Conservation (phyloP, 1,140 invertebrate species). For the Rhynchophorus ferrugineus region DNA sequence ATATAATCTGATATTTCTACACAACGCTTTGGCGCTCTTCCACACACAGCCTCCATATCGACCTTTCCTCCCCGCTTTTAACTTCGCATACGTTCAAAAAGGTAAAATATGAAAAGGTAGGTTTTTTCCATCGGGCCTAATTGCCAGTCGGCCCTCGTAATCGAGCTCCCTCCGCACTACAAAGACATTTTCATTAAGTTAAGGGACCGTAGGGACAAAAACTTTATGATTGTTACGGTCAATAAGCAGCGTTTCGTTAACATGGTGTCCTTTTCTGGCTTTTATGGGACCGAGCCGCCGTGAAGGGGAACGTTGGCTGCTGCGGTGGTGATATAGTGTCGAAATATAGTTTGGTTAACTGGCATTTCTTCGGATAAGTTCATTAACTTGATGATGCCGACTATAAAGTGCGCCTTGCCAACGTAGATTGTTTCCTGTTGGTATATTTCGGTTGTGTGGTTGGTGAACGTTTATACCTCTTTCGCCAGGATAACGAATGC, state of each 20-base stretch:
- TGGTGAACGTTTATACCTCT: too few relatives aligned
- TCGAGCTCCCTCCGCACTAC: not conserved
- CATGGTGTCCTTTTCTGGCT: constrained; percentile 1
- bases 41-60: too few relatives aligned
- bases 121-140: not conserved
- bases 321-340: not conserved
- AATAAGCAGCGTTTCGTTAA: constrained; percentile 1
- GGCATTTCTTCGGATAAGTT: not conserved
- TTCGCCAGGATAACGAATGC: too few relatives aligned
- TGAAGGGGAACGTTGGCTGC: not conserved
- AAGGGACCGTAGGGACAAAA: constrained; percentile 5
- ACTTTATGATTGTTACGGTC: constrained; percentile 5
- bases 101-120: not conserved
- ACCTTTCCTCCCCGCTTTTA: too few relatives aligned
- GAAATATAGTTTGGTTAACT: not conserved
- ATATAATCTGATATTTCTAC: too few relatives aligned
- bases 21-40: too few relatives aligned
- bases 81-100: not conserved
- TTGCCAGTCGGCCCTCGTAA: not conserved
- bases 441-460: too few relatives aligned
- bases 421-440: too few relatives aligned
- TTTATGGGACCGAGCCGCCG: not conserved
- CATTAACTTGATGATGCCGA: not conserved
- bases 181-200: constrained; percentile 5
- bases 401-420: too few relatives aligned